These are phyloP conservation scores for Cichladusa arquata DNA, from an alignment of 2,113 vertebrate genomes.

Conservation along the genomic window DNA sequence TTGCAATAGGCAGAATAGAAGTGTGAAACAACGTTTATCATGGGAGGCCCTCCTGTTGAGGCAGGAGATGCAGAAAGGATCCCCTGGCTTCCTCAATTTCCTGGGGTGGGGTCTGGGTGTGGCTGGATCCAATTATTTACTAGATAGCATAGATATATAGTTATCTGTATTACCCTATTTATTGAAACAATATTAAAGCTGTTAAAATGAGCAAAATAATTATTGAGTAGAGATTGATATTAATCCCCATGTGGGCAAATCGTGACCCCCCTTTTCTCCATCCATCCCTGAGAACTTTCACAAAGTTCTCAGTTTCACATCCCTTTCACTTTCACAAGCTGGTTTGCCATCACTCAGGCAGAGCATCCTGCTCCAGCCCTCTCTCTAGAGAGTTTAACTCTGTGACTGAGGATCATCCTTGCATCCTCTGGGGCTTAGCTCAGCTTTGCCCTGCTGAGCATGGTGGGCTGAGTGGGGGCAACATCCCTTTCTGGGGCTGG, in stretches of 20 bases:
- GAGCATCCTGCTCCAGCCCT: not conserved
- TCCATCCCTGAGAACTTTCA: not conserved
- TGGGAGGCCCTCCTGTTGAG: not conserved
- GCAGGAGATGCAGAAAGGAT: not conserved
- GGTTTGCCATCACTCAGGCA: not conserved
- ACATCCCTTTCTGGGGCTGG: accelerated
- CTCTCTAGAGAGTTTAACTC: not conserved
- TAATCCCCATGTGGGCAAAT: not conserved
- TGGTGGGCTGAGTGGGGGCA: not conserved
- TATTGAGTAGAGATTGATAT: not conserved
- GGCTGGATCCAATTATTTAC: not conserved
- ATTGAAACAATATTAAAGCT: not conserved
- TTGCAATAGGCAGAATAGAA: not conserved
- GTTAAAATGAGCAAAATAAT: not conserved
- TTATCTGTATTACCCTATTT: not conserved
- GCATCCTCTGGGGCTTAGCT: accelerated
- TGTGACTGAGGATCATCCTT: not conserved
- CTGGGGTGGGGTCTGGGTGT: not conserved
- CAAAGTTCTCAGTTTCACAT: too few relatives aligned
- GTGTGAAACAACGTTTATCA: not conserved
- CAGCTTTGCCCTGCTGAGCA: not conserved
- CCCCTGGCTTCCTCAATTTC: accelerated
- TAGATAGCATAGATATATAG: not conserved
- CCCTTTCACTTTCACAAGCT: too few relatives aligned
- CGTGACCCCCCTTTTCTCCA: accelerated